Percentiles rank a stretch among this genome's conserved stretches.
Evolutionary conservation across 2,888 invertebrate genomes (phyloP).

Genomic region (Selenia dentaria): DNA sequence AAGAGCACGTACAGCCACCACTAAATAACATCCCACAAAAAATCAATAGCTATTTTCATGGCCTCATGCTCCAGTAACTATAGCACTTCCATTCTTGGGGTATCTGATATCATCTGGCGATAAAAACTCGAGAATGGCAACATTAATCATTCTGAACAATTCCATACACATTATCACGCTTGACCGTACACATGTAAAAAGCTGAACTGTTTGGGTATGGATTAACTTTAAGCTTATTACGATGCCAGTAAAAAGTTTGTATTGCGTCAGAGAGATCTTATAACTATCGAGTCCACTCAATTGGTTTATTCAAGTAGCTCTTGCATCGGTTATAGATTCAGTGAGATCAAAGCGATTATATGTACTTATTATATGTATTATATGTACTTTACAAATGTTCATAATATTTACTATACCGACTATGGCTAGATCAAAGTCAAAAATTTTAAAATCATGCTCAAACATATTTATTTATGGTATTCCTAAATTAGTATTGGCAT

Average conservation of each 20-base stretch:
- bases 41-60: slow-evolving; percentile 48
- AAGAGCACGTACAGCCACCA: slow-evolving; percentile 25
- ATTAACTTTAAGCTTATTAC: slow-evolving; percentile 25
- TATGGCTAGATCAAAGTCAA: no score
- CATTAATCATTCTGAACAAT: slow-evolving; percentile 50
- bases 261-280: slow-evolving; percentile 22
- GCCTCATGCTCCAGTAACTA: slow-evolving; percentile 46
- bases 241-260: slow-evolving; percentile 19
- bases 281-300: slow-evolving; percentile 15
- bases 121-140: slow-evolving; percentile 44
- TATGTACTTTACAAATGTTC: no score
- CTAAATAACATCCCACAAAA: slow-evolving; percentile 44
- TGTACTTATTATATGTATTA: no score
- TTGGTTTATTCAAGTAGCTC: slow-evolving; percentile 15
- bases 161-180: slow-evolving; percentile 40
- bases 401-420: no score
- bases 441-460: no score
- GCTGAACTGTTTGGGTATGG: slow-evolving; percentile 29
- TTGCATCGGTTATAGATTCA: slow-evolving; percentile 5
- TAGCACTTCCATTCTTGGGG: slow-evolving; percentile 33
- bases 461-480: no score
- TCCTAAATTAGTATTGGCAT: no score
- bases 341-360: slow-evolving; percentile 3
- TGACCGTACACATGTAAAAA: slow-evolving; percentile 34
- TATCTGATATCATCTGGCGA: slow-evolving; percentile 51